A percentile compares a stretch with the other conserved stretches of the same genome.
Conservation (phyloP, 2,113 vertebrate genomes). For the Pungitius pungitius region DNA sequence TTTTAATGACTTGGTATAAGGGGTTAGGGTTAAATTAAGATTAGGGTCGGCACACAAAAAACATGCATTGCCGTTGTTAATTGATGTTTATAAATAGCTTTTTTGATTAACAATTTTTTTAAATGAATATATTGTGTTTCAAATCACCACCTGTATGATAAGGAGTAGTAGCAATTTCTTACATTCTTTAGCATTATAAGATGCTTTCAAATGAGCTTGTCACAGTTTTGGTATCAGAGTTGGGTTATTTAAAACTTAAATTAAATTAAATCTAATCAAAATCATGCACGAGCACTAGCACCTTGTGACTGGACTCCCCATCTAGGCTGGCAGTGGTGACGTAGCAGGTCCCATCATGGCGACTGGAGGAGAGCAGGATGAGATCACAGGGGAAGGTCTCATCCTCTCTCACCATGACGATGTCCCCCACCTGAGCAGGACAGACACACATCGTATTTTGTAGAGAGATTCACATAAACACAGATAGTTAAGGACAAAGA, state of each 20-base stretch:
- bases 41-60: neutral
- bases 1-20: neutral
- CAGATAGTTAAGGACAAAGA: constrained; percentile 27
- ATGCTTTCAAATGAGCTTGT: neutral
- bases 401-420: constrained; percentile 94
- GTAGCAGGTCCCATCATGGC: constrained; percentile 92
- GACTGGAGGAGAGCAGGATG: constrained; percentile 94
- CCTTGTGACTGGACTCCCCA: constrained; percentile 98
- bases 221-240: neutral
- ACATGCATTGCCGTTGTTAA: neutral
- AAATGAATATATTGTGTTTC: neutral
- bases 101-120: too few species aligned
- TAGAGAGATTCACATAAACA: constrained; percentile 17
- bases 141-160: neutral
- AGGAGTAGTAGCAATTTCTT: neutral
- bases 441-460: constrained; percentile 13
- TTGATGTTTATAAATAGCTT: neutral
- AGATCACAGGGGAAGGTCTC: constrained; percentile 99
- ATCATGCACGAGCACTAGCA: constrained; percentile 32
- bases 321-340: constrained; percentile 98
- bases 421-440: constrained; percentile 89
- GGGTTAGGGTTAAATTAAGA: neutral
- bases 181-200: neutral
- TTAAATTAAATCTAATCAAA: neutral
- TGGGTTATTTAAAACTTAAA: neutral